Evolutionary conservation across 2,797 vertebrate species (phyloP), one percentile per base, ranked within the genome.

Genomic region (Acanthurus leucopareius): DNA sequence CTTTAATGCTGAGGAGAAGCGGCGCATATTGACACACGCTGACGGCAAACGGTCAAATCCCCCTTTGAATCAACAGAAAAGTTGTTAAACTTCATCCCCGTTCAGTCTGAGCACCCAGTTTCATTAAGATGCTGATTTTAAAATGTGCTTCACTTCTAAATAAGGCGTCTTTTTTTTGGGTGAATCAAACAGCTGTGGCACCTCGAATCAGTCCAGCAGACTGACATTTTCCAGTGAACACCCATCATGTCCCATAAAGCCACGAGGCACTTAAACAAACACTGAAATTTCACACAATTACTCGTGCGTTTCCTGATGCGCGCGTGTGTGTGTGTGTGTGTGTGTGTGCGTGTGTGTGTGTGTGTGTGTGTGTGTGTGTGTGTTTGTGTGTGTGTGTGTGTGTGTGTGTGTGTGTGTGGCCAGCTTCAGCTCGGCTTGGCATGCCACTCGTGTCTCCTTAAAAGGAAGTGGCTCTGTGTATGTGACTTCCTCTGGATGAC

Each of bases 401-500:
- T 48, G 47, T 48, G 48, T 52, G 54, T 17, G 63, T 48, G 47
- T 48, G 47, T 48, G 48, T 52, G 54, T 17, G 63, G 11, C 56
- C 52, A 63, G 73, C 69, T 77, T 70, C 45, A 38, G 75, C 75
- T 61, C 15, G 40, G 38, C 68, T 63, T 13, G 35, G 63, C 75
- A 57, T 3, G 67, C 48, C 76, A 73, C 83, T 86, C 72, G 49
- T 16, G 82, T 88, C 79, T 88, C 93, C 91, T 89, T 93, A 92
- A 91, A 93, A 93, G 93, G 93, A 92, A 83, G 88, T 84, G 22
- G 61, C 75, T 65, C 45, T 86, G 65, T 64, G 72, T 62, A 68
- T 73, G 67, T 58, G 49, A 75, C 83, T 91, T 92, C 86, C 92
- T 90, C 79, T 80, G 66, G 48, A 73, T 92, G 91, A 94, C 89